Base-by-base conservation (phyloP, 2,888 invertebrate genomes). In the Heteropelma amictum region DNA sequence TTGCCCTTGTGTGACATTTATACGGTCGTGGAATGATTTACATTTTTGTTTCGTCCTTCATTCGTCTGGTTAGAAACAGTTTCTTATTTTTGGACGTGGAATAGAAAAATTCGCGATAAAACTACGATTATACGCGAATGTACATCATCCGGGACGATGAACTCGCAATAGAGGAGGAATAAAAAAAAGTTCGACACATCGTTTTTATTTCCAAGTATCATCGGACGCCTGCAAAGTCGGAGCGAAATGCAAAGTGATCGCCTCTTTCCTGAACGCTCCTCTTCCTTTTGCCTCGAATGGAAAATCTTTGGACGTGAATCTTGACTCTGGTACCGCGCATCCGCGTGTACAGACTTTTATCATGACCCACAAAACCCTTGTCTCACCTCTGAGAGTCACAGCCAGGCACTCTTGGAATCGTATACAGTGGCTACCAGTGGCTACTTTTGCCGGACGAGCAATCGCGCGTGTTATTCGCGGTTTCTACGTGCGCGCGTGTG, bases 351-450 rank as follows among this genome's bases (percentile, higher is more conserved):
- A 38, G 28, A 10, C 61, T 35, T 26, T 61, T 30, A 35, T 35
- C 61, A 76, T 53, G 42, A 72, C 65, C 70, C 40, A 75, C 72
- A 63, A 63, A 69, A 53, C n/a, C 68, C 77, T 78, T 78, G 77
- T 78, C 77, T 77, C 73, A 76, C 74, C 64, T 72, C 74, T 72
- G 64, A 69, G 68, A 77, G 64, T 69, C 67, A 53, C 53, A 73
- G 71, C 19, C 65, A 56, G 54, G 45, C 65, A 58, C 70, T 68
- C 56, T 61, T 53, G 75, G 49, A 53, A 75, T 68, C 40, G 53
- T 47, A n/a, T n/a, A n/a, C n/a, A n/a, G n/a, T n/a, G n/a, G n/a
- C n/a, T n/a, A n/a, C n/a, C n/a, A 53, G 54, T 40, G 35, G 60
- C 45, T 35, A 40, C 60, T 40, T 45, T 38, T 53, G 47, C 23